Percentiles rank a stretch among this genome's conserved stretches.
Conservation (phyloP, 1,140 invertebrate genomes). For the Meloidogyne exigua region DNA sequence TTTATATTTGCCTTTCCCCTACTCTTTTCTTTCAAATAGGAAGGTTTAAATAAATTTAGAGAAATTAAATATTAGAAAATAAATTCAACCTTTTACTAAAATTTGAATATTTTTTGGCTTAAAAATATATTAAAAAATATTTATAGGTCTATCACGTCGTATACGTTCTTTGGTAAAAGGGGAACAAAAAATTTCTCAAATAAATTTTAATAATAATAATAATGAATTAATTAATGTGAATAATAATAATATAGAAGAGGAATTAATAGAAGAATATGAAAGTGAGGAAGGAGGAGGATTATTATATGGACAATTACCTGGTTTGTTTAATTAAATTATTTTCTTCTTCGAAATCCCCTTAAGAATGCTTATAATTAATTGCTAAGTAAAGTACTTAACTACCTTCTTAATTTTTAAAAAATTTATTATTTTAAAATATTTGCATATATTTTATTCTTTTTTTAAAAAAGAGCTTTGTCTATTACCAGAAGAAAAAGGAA, state of each 20-base stretch:
- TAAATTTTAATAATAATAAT: constrained; percentile 8
- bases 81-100: too few species aligned
- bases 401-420: too few species aligned
- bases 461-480: constrained; percentile 56
- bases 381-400: too few species aligned
- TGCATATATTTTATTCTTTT: too few species aligned
- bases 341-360: too few species aligned
- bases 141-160: background rate
- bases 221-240: constrained; percentile 3
- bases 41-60: too few species aligned
- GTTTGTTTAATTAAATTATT: background rate
- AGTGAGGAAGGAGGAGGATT: constrained; percentile 3
- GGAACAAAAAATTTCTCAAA: background rate
- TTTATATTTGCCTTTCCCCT: too few species aligned
- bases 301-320: constrained; percentile 23
- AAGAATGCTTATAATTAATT: too few species aligned
- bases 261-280: background rate
- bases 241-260: background rate
- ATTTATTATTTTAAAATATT: too few species aligned
- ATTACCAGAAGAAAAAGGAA: constrained; percentile 55
- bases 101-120: too few species aligned
- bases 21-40: too few species aligned
- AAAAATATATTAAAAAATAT: background rate
- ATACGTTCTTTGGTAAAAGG: background rate
- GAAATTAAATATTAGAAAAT: too few species aligned